Base-by-base conservation (phyloP, 2,888 invertebrate genomes). In the Drosophila acutilabella region DNA sequence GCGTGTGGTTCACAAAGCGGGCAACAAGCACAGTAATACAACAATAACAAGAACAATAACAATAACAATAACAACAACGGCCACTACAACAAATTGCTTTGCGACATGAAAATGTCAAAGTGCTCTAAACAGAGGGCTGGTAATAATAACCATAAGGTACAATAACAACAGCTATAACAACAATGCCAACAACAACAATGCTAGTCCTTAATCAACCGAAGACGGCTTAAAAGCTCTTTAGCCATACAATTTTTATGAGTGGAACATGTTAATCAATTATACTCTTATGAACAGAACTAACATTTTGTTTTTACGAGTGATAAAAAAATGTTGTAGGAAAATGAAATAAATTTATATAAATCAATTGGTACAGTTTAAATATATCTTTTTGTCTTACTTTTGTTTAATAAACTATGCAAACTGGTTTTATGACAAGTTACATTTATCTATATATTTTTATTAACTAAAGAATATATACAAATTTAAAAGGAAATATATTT, bases 11-110 rank as follows among this genome's bases (percentile, higher is more conserved):
- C 60, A 68, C 70, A 64, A 72, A 65, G 64, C 81, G 75, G 61
- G 42, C 75, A 64, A 53, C 78, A 67, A 57, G 54, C 50, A 82
- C 62, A 68, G 54, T 52, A 72, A 64, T 61, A 51, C 40, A 67
- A 60, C 30, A 70, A 58, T 42, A 54, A 54, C 38, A 66, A 67
- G 42, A 71, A 62, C 54, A 47, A 36, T 44, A 61, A 52, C 45
- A 47, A 36, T 44, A 61, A 52, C 45, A 72, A 72, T 54, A 71
- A 36, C 36, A 61, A 52, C 58, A 71, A 62, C 48, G 44, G 75
- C 18, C 84, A 84, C 82, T 84, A 79, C 79, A 87, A 72, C 74
- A 82, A 82, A 87, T 82, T 82, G 81, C 81, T 87, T 77, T 74
- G 76, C 71, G 41, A 87, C 85, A 87, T 59, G 79, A 71, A 71